A percentile compares a stretch with the other conserved stretches of the same genome.
phyloP scores from a whole-genome alignment of 2,888 invertebrate species.

The Dynastes maya region DNA sequence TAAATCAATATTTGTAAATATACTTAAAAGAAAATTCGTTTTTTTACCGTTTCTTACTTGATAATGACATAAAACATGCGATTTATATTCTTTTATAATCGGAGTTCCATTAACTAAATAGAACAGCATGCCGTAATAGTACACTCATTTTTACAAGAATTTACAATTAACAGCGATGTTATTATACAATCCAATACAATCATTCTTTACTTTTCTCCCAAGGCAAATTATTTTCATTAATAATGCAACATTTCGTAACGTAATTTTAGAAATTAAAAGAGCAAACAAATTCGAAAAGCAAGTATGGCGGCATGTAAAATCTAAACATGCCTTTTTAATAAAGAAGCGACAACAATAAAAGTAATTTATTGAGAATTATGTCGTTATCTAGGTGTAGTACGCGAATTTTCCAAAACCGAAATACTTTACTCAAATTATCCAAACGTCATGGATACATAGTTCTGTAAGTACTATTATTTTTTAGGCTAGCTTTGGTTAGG shows the following conservation, averaged over 20 bases:
- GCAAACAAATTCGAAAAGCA: not conserved
- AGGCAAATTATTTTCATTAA: slow-evolving; percentile 3
- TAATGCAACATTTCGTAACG: slow-evolving; percentile 22
- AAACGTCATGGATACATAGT: slow-evolving; percentile 77
- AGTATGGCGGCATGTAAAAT: slow-evolving; percentile 31
- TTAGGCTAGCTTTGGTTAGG: slow-evolving; percentile 30
- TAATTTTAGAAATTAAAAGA: slow-evolving; percentile 16
- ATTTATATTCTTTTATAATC: no score
- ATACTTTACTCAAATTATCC: slow-evolving; percentile 50
- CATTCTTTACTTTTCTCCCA: no score
- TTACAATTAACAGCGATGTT: no score
- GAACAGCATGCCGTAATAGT: not conserved
- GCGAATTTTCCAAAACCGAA: slow-evolving; percentile 62
- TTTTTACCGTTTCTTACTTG: no score
- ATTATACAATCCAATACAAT: no score
- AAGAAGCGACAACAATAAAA: slow-evolving; percentile 22
- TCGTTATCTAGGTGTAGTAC: slow-evolving; percentile 67
- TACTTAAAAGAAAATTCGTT: no score
- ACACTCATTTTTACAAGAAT: no score
- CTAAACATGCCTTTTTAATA: slow-evolving; percentile 34
- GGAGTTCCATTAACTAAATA: no score
- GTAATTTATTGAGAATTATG: slow-evolving; percentile 59
- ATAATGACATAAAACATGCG: no score
- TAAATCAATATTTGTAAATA: not conserved
- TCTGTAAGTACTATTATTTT: slow-evolving; percentile 74